phyloP scores from a whole-genome alignment of 2,113 vertebrate species.

The Ancistrus triradiatus region DNA sequence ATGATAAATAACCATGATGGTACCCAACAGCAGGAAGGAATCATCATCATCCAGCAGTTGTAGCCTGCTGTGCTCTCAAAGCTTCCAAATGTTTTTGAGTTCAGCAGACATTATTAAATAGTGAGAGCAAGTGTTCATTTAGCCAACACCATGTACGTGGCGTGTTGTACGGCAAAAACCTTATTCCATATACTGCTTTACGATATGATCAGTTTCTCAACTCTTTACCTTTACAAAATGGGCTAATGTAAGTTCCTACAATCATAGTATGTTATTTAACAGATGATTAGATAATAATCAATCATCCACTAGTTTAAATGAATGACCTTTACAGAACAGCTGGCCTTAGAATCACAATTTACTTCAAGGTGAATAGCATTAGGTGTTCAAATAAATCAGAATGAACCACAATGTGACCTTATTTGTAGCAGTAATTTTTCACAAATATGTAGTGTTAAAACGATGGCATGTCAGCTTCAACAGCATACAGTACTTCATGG shows the following conservation, averaged over 20 bases:
- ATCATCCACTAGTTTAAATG: neutral
- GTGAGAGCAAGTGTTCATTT: neutral
- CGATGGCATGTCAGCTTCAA: too few relatives aligned
- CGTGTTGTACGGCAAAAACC: neutral
- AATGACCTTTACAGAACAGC: neutral
- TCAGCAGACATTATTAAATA: constrained; percentile 21
- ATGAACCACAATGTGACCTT: too few relatives aligned
- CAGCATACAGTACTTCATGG: too few relatives aligned
- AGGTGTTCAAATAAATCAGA: too few relatives aligned
- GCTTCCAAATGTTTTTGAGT: constrained; percentile 19
- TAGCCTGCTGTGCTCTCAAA: constrained; percentile 13
- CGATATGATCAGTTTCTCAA: neutral
- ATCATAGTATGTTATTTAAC: neutral
- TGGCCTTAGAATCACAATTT: neutral
- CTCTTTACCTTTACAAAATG: neutral
- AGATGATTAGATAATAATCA: neutral
- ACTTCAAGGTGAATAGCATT: neutral
- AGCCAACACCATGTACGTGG: neutral
- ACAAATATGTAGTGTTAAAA: too few relatives aligned
- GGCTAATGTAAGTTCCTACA: neutral
- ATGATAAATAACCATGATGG: constrained; percentile 34
- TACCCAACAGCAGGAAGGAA: constrained; percentile 18
- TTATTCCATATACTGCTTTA: neutral
- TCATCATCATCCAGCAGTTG: constrained; percentile 23
- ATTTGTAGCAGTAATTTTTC: too few relatives aligned